Base-by-base conservation (phyloP, 2,113 vertebrate species). In the Larimichthys crocea region DNA sequence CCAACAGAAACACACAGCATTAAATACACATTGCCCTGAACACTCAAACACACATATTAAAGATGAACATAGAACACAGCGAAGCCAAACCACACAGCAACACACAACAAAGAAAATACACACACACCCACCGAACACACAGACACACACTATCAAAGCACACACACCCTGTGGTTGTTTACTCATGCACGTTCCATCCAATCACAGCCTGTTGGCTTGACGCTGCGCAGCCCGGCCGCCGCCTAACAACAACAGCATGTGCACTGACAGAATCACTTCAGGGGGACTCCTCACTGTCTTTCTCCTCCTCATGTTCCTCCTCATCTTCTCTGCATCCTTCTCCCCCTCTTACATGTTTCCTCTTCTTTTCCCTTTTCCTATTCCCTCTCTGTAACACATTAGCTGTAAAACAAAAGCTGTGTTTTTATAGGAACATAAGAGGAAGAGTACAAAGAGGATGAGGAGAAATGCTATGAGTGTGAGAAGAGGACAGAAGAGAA, bases 181-280 rank as follows among this genome's bases (percentile, higher is more conserved):
- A 89, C 86, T 88, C 53, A n/a, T 83, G 40, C 61, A 88, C 22
- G 91, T 88, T 93, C 75, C 74, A 74, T 92, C 83, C 88, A 93
- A 94, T 93, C 89, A 86, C 69, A 76, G 85, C 53, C 31, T 77
- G 84, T 70, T 50, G 42, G 44, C 64, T 79, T 92, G 92, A 94
- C 35, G 65, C 87, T 91, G 73, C 4, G 59, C 92, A 91, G 91
- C 67, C n/a, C 35, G 31, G 83, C 50, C 29, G 64, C 81, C 57
- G 75, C 80, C 88, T 88, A 87, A 91, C 90, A 89, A 83, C 82
- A 85, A 71, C 80, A 90, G 73, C 76, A 87, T 84, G 69, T 83
- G 12, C 52, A 31, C 56, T 1, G 40, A 68, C 50, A 67, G 50
- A 56, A 68, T 53, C 46, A 46, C 46, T 68, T 35, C 2, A 26